phyloP scores from a whole-genome alignment of 2,888 invertebrate genomes.

The Eilema sororculum region DNA sequence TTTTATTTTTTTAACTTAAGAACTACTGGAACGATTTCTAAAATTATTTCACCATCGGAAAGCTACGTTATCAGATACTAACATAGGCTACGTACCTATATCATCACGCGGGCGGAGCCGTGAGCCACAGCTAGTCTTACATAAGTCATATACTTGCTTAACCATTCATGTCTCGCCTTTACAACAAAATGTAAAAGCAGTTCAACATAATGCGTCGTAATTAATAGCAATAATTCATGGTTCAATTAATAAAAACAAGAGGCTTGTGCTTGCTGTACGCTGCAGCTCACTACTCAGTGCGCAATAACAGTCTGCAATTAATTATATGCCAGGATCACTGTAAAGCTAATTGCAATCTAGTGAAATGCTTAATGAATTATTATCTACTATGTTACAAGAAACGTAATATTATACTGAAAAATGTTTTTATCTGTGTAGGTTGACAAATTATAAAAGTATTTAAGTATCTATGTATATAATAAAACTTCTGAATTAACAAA shows the following conservation, averaged over 20 bases:
- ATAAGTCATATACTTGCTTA: too few relatives aligned
- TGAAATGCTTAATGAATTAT: constrained; percentile 51
- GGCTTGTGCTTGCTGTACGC: constrained; percentile 6
- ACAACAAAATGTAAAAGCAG: neutral
- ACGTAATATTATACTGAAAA: neutral
- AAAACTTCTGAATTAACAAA: neutral
- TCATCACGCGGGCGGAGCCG: too few relatives aligned
- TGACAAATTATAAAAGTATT: neutral
- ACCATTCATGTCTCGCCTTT: neutral
- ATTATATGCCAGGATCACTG: constrained; percentile 38
- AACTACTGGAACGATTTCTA: too few relatives aligned
- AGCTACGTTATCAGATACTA: too few relatives aligned
- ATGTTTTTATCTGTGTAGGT: neutral
- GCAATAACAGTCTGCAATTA: constrained; percentile 43
- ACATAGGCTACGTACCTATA: too few relatives aligned
- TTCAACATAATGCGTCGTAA: neutral
- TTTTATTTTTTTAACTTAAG: too few relatives aligned
- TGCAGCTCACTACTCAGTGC: constrained; percentile 17
- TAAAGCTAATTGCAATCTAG: constrained; percentile 53
- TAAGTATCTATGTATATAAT: too few relatives aligned
- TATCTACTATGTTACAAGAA: constrained; percentile 28
- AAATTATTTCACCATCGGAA: too few relatives aligned
- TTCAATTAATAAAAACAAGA: constrained; percentile 27
- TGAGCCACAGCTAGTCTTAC: too few relatives aligned
- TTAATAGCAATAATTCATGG: too few relatives aligned